phyloP scores from a whole-genome alignment of 2,888 invertebrate species.

The Erannis defoliaria region DNA sequence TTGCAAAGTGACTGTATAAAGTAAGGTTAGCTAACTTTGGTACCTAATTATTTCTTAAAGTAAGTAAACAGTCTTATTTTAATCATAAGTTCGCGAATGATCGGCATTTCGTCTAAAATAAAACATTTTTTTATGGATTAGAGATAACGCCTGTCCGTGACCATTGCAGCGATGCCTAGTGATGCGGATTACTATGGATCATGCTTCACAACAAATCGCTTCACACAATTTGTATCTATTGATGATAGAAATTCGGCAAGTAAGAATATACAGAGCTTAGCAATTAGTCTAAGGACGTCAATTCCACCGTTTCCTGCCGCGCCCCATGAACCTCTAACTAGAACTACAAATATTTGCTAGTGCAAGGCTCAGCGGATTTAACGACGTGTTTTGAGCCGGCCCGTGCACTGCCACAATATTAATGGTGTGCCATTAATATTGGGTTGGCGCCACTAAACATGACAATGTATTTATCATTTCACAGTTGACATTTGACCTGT shows the following conservation, averaged over 20 bases:
- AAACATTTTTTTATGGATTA: too few species aligned
- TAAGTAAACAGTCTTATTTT: too few species aligned
- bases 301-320: neutral
- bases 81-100: too few species aligned
- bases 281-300: neutral
- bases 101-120: too few species aligned
- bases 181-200: too few species aligned
- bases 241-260: too few species aligned
- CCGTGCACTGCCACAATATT: slow-evolving; percentile 30
- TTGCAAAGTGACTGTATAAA: slow-evolving; percentile 1
- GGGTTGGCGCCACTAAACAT: slow-evolving; percentile 40
- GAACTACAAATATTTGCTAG: slow-evolving; percentile 43
- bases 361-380: slow-evolving; percentile 38
- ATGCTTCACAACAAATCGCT: too few species aligned
- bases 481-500: slow-evolving; percentile 11
- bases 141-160: too few species aligned
- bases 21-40: neutral
- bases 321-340: slow-evolving; percentile 27
- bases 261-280: neutral
- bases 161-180: too few species aligned
- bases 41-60: too few species aligned
- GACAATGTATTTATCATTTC: slow-evolving; percentile 27
- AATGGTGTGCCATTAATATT: slow-evolving; percentile 34
- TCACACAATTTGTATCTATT: too few species aligned
- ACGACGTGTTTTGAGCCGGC: slow-evolving; percentile 37